A percentile compares a stretch with the other conserved stretches of the same genome.
These are phyloP conservation scores for Zophobas morio DNA, from an alignment of 1,140 invertebrate genomes.

Conservation along the genomic window DNA sequence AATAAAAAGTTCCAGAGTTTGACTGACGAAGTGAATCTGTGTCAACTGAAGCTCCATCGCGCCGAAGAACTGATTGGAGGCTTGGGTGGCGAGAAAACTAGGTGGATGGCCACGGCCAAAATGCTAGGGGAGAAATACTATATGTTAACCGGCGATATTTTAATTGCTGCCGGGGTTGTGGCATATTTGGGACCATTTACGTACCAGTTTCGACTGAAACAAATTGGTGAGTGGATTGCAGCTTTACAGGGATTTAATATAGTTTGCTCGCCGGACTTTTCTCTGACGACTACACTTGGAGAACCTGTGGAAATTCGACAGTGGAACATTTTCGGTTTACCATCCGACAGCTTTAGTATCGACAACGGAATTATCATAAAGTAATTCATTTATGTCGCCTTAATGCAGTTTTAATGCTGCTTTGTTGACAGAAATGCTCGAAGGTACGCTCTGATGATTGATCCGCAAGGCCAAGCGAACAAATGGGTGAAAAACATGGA, in stretches of 20 bases:
- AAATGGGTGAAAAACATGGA: conserved; percentile 97
- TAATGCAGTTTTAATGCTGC: conserved; percentile 16
- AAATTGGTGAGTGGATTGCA: conserved; percentile 82
- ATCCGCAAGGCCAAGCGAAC: conserved; percentile 95
- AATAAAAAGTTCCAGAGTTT: conserved; percentile 74
- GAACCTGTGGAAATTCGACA: conserved; percentile 89
- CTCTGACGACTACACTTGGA: conserved; percentile 81
- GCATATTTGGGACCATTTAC: conserved; percentile 95
- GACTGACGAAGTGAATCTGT: conserved; percentile 87
- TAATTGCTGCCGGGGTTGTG: conserved; percentile 90
- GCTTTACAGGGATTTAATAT: conserved; percentile 78
- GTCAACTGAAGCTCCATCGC: conserved; percentile 90
- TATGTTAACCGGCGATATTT: conserved; percentile 80
- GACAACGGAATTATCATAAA: conserved; percentile 94
- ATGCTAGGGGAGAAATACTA: conserved; percentile 80
- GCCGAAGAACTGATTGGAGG: conserved; percentile 94
- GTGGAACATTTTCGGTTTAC: conserved; percentile 94
- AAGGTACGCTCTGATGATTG: conserved; percentile 94
- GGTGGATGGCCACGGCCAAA: conserved; percentile 87
- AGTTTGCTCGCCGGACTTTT: conserved; percentile 83
- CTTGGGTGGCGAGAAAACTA: conserved; percentile 85
- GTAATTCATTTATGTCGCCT: conserved; percentile 66
- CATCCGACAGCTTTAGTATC: conserved; percentile 90
- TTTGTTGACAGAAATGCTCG: conserved; percentile 78
- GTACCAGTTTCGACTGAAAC: conserved; percentile 78